phyloP scores from a whole-genome alignment of 1,140 invertebrate species.

The Philopotamus ludificatus region DNA sequence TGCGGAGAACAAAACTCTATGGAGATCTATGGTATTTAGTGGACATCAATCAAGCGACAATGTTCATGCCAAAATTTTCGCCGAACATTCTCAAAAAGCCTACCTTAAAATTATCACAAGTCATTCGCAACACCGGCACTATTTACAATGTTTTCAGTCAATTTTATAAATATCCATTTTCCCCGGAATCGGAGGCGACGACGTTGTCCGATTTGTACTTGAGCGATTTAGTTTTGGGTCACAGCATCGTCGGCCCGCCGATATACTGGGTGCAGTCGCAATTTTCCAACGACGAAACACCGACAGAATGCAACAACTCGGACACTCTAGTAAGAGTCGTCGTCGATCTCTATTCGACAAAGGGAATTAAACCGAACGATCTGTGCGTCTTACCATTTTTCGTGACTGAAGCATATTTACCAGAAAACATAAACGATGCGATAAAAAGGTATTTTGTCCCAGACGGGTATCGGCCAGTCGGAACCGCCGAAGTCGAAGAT shows the following conservation, averaged over 20 bases:
- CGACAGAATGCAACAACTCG: conserved; percentile 19
- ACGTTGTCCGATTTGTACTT: conserved; percentile 38
- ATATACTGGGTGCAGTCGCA: conserved; percentile 44
- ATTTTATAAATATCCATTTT: conserved; percentile 42
- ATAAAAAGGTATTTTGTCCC: conserved; percentile 44
- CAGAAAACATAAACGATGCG: conserved; percentile 43
- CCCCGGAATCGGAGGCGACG: conserved; percentile 32
- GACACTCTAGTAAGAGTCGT: conserved; percentile 41
- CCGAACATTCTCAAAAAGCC: conserved; percentile 44
- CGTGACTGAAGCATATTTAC: conserved; percentile 37
- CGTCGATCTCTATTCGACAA: conserved; percentile 45
- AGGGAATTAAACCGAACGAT: conserved; percentile 46
- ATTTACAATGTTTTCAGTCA: conserved; percentile 45
- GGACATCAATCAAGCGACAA: conserved; percentile 46
- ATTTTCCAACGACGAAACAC: background rate
- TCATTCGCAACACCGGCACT: conserved; percentile 44
- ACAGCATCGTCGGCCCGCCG: conserved; percentile 43
- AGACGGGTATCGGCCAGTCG: conserved; percentile 43
- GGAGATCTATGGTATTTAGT: conserved; percentile 47
- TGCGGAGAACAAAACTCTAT: background rate
- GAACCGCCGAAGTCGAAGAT: conserved; percentile 43
- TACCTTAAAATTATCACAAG: conserved; percentile 41
- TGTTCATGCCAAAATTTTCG: conserved; percentile 46
- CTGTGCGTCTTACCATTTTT: conserved; percentile 46
- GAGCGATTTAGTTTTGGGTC: conserved; percentile 41